Percentiles rank a stretch among this genome's conserved stretches.
phyloP scores from a whole-genome alignment of 37 sponge, comb jelly and placozoan species.

The Axinella damicornis region DNA sequence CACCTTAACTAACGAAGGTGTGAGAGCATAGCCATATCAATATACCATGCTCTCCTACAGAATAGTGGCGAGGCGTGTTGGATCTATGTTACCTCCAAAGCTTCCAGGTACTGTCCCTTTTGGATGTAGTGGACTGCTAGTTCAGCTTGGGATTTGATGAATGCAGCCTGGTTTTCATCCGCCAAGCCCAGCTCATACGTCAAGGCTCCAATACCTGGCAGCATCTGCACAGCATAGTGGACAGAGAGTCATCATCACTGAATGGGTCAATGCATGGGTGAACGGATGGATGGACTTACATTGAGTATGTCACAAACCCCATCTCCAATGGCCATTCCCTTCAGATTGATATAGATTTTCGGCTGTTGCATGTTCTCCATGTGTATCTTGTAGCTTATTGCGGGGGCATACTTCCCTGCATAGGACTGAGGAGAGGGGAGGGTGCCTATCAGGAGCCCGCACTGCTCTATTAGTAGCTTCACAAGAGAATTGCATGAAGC shows the following conservation, averaged over 20 bases:
- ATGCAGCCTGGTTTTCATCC: conserved; percentile 55
- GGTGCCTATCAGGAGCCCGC: too few relatives aligned
- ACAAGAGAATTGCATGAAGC: too few relatives aligned
- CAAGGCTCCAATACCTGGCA: neutral
- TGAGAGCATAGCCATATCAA: too few relatives aligned
- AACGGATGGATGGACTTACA: too few relatives aligned
- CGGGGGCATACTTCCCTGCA: conserved; percentile 94
- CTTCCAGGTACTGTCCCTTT: conserved; percentile 51
- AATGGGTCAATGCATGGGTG: too few relatives aligned
- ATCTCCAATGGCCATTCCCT: conserved; percentile 88
- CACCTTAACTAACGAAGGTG: too few relatives aligned
- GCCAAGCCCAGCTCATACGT: conserved; percentile 69
- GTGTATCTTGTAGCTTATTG: conserved; percentile 86
- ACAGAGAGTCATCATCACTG: too few relatives aligned
- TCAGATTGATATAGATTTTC: conserved; percentile 71
- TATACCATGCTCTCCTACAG: too few relatives aligned
- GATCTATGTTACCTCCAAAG: conserved; percentile 60
- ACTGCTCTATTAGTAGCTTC: too few relatives aligned
- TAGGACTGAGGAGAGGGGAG: conserved; percentile 92
- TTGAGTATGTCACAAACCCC: conserved; percentile 83
- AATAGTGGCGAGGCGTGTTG: too few relatives aligned
- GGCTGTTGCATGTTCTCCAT: conserved; percentile 39
- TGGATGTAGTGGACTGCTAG: conserved; percentile 50
- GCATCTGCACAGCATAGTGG: neutral
- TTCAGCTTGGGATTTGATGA: conserved; percentile 37